Base-by-base conservation (phyloP, 2,888 invertebrate species). In the Zaprionus bogoriensis region DNA sequence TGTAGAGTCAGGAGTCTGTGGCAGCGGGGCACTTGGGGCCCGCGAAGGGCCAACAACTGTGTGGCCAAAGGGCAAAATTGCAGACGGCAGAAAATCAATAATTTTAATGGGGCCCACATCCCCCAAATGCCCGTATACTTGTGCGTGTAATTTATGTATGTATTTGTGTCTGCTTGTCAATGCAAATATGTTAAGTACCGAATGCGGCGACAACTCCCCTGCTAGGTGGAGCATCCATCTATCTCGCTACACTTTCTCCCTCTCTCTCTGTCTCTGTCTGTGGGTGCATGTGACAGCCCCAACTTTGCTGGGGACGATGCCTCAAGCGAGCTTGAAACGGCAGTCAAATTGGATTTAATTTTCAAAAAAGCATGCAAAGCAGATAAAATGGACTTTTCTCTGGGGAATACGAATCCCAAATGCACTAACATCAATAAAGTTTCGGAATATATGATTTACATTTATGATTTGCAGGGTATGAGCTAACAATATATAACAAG, bases 61-160 rank as follows among this genome's bases (percentile, higher is more conserved):
- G 61, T 79, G 75, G 77, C 82, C 85, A 79, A 77, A 83, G 82
- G 82, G 77, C 85, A 84, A 68, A 78, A 81, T 81, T 74, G 84
- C 84, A 81, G 84, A 81, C 84, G 81, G 84, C 81, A 81, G 51
- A 85, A 84, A 83, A 83, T 83, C 82, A 82, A 83, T 83, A 83
- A 80, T 68, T 77, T 77, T 71, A 84, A 80, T 83, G 80, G 82
- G 48, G 23, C 46, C 47, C 60, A 55, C 48, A 39, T 30, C 60
- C 65, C 69, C n/a, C 25, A 25, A 55, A 52, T 25, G 25, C 41
- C 20, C 17, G 44, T 57, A 38, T 53, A 46, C 42, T 57, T 50
- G 47, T 57, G 53, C 45, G 51, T 68, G 44, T 52, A 74, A 65
- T 65, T 51, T 72, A 66, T 55, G 57, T 65, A 65, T 63, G 25